Conservation (phyloP, 2,797 vertebrate species). For the Thripadectes ignobilis region DNA sequence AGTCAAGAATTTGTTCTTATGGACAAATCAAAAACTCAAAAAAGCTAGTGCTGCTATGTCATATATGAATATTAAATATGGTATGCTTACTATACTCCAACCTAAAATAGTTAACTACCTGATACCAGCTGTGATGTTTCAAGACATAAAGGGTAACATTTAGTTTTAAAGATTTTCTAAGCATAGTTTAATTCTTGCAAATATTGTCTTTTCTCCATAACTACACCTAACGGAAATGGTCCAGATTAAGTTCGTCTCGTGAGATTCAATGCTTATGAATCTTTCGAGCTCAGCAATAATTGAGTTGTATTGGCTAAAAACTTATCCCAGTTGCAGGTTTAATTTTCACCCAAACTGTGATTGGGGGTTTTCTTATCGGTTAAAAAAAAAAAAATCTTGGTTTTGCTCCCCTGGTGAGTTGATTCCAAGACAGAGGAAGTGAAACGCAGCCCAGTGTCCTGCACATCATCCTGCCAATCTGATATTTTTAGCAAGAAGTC, state of each 20-base stretch:
- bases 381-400: conserved; percentile 41
- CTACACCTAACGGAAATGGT: conserved; percentile 74
- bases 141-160: conserved; percentile 83
- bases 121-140: conserved; percentile 86
- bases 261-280: conserved; percentile 63
- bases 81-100: conserved; percentile 88
- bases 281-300: conserved; percentile 80
- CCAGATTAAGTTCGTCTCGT: conserved; percentile 65
- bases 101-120: conserved; percentile 86
- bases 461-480: conserved; percentile 60
- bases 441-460: conserved; percentile 65
- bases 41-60: conserved; percentile 86
- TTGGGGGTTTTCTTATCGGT: conserved; percentile 54
- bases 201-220: conserved; percentile 81
- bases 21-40: conserved; percentile 84
- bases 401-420: conserved; percentile 66
- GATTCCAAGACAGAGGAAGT: conserved; percentile 67
- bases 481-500: conserved; percentile 67
- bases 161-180: conserved; percentile 82
- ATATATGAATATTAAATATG: conserved; percentile 87
- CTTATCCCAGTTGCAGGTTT: conserved; percentile 70
- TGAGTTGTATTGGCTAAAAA: conserved; percentile 73
- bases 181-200: conserved; percentile 82
- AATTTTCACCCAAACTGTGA: conserved; percentile 53
- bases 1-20: conserved; percentile 84